Evolutionary conservation across 2,797 vertebrate genomes (phyloP).

Genomic region (Ctenosaura bakeri): DNA sequence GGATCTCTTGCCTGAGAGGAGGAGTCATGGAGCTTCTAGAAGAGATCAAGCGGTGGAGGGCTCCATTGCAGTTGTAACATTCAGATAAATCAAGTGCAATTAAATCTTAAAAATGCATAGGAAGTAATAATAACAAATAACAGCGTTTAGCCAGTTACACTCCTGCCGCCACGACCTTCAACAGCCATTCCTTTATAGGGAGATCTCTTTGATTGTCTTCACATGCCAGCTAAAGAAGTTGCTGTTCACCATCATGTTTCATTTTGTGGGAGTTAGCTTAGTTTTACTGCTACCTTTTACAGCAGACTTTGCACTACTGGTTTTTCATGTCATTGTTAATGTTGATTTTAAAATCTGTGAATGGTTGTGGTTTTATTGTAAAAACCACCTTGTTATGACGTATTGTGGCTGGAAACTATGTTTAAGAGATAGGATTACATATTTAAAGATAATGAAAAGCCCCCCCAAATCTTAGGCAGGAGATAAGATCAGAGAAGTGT

Average conservation of each 20-base stretch:
- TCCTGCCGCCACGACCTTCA: not conserved
- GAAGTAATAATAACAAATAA: not conserved
- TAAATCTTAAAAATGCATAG: not conserved
- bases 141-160: not conserved
- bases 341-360: not conserved
- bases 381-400: not conserved
- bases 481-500: not conserved
- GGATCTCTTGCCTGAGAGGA: not conserved
- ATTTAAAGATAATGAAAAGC: not conserved
- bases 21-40: not conserved
- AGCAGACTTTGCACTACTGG: not conserved
- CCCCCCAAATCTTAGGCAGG: not conserved
- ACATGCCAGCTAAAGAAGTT: not conserved
- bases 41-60: not conserved
- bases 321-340: not conserved
- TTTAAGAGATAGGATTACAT: not conserved
- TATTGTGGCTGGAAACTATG: not conserved
- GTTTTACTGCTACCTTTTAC: not conserved
- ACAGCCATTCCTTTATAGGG: not conserved
- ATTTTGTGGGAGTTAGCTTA: not conserved
- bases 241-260: not conserved
- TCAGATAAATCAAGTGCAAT: not conserved
- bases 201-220: not conserved
- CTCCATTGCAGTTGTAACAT: not conserved
- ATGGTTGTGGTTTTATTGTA: not conserved